Evolutionary conservation across 2,888 invertebrate species (phyloP), one percentile per base, ranked within the genome.

Genomic region (Acleris sparsana): DNA sequence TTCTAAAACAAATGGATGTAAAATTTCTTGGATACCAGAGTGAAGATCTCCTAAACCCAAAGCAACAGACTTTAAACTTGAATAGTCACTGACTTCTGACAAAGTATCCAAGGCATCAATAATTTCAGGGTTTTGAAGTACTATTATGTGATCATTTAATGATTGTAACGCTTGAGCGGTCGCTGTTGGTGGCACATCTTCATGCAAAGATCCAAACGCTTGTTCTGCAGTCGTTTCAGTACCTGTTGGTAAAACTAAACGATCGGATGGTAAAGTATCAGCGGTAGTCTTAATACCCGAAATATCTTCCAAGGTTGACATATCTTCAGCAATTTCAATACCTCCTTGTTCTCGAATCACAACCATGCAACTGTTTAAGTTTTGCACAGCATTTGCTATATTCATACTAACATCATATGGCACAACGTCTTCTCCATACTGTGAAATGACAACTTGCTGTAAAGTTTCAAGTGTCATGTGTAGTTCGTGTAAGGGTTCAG

Each of bases 241-340:
- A 51, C 81, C 80, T 62, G 74, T 76, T 49, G 85, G 88, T 69
- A 83, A 82, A 68, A 85, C 71, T 52, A 93, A 74, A 66, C 78
- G 75, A 67, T 91, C 88, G 22, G 81, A 80, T 29, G 84, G 82
- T 51, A 93, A 73, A n/a, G 89, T 83, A 39, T 93, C 93, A 4
- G 93, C 93, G 46, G 88, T 86, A 1, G 94, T 94, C 82, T 94
- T 93, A 18, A 95, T 86, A 4, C 90, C 93, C 0, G 94, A 94
- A 70, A 94, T 84, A 72, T 94, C 94, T 71, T 93, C 93, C 60
- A 94, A 87, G 7, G 94, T 93, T 5, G 94, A 94, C 75, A 94
- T 84, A 51, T 94, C 94, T 43, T 89, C 90, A 5, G 83, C 76
- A 9, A 82, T 87, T 76, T 94, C 94, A 46, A 94, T 68, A 67